Evolutionary conservation across 2,888 invertebrate species (phyloP).

Genomic region (Drosophila borborema): DNA sequence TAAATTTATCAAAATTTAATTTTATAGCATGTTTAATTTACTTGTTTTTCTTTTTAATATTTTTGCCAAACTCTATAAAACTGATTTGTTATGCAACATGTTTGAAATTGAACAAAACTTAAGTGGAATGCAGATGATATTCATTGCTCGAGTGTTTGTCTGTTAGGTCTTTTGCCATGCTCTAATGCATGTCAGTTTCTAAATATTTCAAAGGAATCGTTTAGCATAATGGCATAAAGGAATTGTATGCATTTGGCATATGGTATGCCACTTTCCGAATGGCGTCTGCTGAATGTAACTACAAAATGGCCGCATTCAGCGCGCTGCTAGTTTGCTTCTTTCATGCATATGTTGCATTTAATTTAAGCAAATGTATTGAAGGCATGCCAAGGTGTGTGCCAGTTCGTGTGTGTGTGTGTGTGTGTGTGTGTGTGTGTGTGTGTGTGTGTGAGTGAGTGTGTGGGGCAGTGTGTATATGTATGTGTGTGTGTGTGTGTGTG

Average conservation of each 20-base stretch:
- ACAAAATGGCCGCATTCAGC: conserved; percentile 12
- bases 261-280: background rate
- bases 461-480: background rate
- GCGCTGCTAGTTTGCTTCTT: conserved; percentile 2
- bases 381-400: conserved; percentile 7
- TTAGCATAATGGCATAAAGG: conserved; percentile 5
- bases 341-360: conserved; percentile 39
- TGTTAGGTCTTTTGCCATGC: background rate
- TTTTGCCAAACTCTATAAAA: background rate
- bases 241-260: background rate
- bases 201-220: conserved; percentile 9
- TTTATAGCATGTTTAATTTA: too few relatives aligned
- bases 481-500: conserved; percentile 17
- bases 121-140: conserved; percentile 2
- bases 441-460: background rate
- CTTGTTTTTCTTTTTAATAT: too few relatives aligned
- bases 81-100: background rate
- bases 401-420: too few relatives aligned
- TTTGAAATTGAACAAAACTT: background rate
- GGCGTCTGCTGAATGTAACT: conserved; percentile 5
- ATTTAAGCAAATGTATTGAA: conserved; percentile 46
- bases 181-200: background rate
- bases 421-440: background rate
- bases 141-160: background rate
- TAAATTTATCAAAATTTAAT: too few relatives aligned